Base-by-base conservation (phyloP, 2,888 invertebrate species). In the Dorcus parallelipipedus region DNA sequence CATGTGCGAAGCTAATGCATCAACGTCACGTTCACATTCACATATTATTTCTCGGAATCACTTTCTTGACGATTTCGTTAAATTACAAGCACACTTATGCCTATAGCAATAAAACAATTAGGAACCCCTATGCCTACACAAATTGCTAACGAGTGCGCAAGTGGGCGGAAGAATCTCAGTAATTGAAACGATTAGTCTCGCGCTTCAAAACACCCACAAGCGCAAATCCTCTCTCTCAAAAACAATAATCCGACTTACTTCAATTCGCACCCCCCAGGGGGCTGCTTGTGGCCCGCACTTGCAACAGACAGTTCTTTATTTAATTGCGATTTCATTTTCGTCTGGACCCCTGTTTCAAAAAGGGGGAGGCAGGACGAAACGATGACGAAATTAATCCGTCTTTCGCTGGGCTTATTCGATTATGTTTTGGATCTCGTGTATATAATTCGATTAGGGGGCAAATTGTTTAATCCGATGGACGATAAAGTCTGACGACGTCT, bases 151-250 rank as follows among this genome's bases (percentile, higher is more conserved):
- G 62, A 62, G 59, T 42, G 54, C 48, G 50, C 64, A 59, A 67
- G 62, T 63, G 63, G 64, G 64, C 58, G 64, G 63, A 66, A 67
- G 65, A 64, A 69, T 67, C 66, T 64, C 60, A 51, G 64, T 66
- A 68, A 69, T 68, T 68, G 65, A 67, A 68, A 61, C 69, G 68
- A 69, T 69, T 69, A 69, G 66, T 63, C 62, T 62, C 60, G 60
- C 64, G 65, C 60, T 63, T 48, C 56, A 59, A 64, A 65, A 65
- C 64, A 65, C 65, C 65, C 66, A 65, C 64, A 58, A 62, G 51
- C 57, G 56, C 58, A 62, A 64, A 63, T 62, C 63, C 62, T 49
- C 64, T 38, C 45, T 64, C 58, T 58, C 62, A 65, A 64, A 68
- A 68, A 68, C 67, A 68, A 67, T 68, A 67, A 67, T 68, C 65